These are phyloP conservation scores for Melipona quadrifasciata DNA, from an alignment of 1,140 invertebrate genomes.

Conservation along the genomic window DNA sequence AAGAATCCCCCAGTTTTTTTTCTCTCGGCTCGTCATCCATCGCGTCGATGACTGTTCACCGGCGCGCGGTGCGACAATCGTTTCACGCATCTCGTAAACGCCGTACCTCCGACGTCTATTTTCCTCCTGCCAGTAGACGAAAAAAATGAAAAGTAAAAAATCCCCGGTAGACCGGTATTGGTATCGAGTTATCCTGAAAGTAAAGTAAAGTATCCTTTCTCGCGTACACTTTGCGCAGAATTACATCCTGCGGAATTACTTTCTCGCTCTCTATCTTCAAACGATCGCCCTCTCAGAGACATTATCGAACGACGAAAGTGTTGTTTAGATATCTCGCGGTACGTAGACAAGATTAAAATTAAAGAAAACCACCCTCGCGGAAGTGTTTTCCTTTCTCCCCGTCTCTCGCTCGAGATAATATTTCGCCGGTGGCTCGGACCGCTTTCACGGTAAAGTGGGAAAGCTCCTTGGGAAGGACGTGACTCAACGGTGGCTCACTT, in stretches of 20 bases:
- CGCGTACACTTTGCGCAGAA: background rate
- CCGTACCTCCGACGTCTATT: background rate
- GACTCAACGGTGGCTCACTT: slow-evolving; percentile 39
- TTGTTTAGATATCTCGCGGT: background rate
- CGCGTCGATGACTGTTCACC: slow-evolving; percentile 35
- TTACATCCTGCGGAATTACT: background rate
- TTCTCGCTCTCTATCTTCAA: background rate
- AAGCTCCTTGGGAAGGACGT: slow-evolving; percentile 5
- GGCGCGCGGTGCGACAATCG: slow-evolving; percentile 8
- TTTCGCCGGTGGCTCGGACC: background rate
- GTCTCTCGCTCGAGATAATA: slow-evolving; percentile 11
- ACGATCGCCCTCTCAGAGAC: too few relatives aligned
- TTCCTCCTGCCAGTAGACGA: background rate
- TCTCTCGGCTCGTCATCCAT: background rate
- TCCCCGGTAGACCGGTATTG: too few relatives aligned
- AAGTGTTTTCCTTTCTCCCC: background rate
- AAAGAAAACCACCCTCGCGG: background rate
- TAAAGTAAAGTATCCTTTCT: background rate
- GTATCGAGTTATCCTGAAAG: background rate
- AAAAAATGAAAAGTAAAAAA: background rate
- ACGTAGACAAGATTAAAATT: background rate
- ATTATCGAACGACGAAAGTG: background rate
- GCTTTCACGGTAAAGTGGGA: slow-evolving; percentile 27
- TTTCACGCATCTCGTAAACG: slow-evolving; percentile 30
- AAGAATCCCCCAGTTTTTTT: slow-evolving; percentile 40